Percentiles rank a stretch among this genome's conserved stretches.
Evolutionary conservation across 2,797 vertebrate species (phyloP).

Genomic region (Sebastes minor): DNA sequence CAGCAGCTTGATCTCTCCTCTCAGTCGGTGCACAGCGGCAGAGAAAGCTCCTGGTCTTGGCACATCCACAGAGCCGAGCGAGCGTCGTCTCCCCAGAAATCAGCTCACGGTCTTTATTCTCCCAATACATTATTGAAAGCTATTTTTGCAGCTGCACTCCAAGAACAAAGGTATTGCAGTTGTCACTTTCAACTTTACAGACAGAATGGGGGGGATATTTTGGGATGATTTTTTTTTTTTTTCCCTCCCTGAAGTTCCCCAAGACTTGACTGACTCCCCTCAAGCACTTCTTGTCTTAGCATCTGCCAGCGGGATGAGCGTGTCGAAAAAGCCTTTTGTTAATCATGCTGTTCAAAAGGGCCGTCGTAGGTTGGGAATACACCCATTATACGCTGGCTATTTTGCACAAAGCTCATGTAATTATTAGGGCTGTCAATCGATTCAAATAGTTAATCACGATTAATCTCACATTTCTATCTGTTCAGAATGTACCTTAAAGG

Average conservation of each 20-base stretch:
- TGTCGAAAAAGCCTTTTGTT: constrained; percentile 33
- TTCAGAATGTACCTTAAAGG: no score
- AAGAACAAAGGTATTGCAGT: constrained; percentile 74
- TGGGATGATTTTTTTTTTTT: constrained; percentile 40
- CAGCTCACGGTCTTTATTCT: constrained; percentile 67
- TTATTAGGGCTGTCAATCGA: not conserved
- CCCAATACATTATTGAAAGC: constrained; percentile 80
- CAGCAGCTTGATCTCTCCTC: constrained; percentile 30
- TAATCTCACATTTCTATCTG: no score
- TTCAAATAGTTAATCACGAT: no score
- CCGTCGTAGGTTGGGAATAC: constrained; percentile 28
- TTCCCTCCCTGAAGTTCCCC: constrained; percentile 40
- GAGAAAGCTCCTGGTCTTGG: constrained; percentile 44
- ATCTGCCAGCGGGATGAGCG: constrained; percentile 36
- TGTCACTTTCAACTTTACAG: constrained; percentile 77
- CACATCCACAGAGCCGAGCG: constrained; percentile 34
- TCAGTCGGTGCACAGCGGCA: constrained; percentile 22
- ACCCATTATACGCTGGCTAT: not conserved
- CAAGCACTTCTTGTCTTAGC: constrained; percentile 41
- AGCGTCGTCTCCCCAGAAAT: constrained; percentile 56
- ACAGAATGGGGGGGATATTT: constrained; percentile 64
- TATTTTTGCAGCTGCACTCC: constrained; percentile 70
- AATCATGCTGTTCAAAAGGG: constrained; percentile 26
- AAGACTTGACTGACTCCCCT: constrained; percentile 49
- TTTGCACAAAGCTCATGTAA: constrained; percentile 29